phyloP scores from a whole-genome alignment of 2,113 vertebrate species.

The Megaceryle torquata region DNA sequence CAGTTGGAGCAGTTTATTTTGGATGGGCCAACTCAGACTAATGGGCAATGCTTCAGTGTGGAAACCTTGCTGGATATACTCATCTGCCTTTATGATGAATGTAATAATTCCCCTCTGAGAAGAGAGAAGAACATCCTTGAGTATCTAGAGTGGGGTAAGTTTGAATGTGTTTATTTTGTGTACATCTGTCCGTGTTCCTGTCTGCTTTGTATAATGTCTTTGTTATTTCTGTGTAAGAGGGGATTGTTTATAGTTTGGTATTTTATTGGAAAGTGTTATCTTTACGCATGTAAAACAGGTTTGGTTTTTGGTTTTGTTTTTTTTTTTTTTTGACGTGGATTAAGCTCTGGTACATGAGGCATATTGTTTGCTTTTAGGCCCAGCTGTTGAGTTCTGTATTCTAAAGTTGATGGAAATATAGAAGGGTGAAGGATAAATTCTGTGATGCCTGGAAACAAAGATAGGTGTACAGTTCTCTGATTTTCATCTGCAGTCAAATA shows the following conservation, averaged over 20 bases:
- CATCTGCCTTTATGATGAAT: constrained; percentile 97
- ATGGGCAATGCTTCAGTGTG: constrained; percentile 91
- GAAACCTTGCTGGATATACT: constrained; percentile 96
- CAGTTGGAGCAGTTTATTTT: constrained; percentile 96
- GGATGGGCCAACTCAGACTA: constrained; percentile 89
- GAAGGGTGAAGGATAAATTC: neutral
- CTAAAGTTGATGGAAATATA: neutral
- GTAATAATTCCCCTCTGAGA: constrained; percentile 92
- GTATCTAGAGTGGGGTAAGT: constrained; percentile 98
- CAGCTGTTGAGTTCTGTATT: neutral
- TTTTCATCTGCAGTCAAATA: neutral
- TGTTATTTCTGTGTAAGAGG: neutral
- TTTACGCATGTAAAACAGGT: neutral
- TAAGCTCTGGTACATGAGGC: neutral
- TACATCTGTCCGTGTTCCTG: neutral
- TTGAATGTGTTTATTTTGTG: constrained; percentile 26
- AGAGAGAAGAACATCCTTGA: constrained; percentile 96
- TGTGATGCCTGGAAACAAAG: neutral
- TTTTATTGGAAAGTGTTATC: neutral
- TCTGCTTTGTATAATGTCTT: constrained; percentile 11
- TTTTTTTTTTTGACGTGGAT: neutral
- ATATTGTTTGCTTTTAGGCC: constrained; percentile 7
- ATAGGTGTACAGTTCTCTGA: neutral
- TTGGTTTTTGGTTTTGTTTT: neutral
- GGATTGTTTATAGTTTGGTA: neutral